These are phyloP conservation scores for Cryptus armator DNA, from an alignment of 2,888 invertebrate species.

Conservation along the genomic window DNA sequence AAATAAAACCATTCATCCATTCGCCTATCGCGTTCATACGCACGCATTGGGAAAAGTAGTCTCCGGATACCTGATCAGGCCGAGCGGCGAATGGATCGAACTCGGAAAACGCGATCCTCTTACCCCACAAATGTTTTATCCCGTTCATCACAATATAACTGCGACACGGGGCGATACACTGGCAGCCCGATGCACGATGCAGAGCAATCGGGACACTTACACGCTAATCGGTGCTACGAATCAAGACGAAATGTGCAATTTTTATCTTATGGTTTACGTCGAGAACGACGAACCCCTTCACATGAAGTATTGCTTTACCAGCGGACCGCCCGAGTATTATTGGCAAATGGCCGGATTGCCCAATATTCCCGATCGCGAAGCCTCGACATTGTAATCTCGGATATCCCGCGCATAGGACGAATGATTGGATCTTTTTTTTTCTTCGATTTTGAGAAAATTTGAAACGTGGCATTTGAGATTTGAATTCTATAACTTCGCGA, in stretches of 20 bases:
- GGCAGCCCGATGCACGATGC: slow-evolving; percentile 97
- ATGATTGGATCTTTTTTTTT: neutral
- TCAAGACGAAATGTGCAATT: slow-evolving; percentile 98
- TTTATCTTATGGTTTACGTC: slow-evolving; percentile 97
- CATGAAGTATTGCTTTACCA: slow-evolving; percentile 93
- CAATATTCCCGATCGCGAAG: slow-evolving; percentile 92
- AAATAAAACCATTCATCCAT: slow-evolving; percentile 95
- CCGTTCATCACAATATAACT: slow-evolving; percentile 88
- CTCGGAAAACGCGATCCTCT: slow-evolving; percentile 95
- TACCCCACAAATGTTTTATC: slow-evolving; percentile 98
- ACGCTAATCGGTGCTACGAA: slow-evolving; percentile 93
- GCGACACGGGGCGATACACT: slow-evolving; percentile 91
- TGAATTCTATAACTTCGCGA: too few species aligned
- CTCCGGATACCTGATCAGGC: slow-evolving; percentile 89
- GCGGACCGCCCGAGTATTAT: slow-evolving; percentile 94
- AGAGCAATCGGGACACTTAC: slow-evolving; percentile 88
- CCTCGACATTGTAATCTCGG: slow-evolving; percentile 86
- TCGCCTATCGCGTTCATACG: slow-evolving; percentile 98
- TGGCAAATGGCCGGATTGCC: slow-evolving; percentile 91
- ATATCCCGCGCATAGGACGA: neutral
- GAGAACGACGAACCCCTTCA: slow-evolving; percentile 90
- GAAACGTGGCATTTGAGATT: too few species aligned
- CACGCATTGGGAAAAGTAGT: slow-evolving; percentile 95
- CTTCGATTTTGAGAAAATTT: neutral
- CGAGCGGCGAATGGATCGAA: slow-evolving; percentile 91